Conservation (phyloP, 2,113 vertebrate genomes). For the Eulemur macaco region DNA sequence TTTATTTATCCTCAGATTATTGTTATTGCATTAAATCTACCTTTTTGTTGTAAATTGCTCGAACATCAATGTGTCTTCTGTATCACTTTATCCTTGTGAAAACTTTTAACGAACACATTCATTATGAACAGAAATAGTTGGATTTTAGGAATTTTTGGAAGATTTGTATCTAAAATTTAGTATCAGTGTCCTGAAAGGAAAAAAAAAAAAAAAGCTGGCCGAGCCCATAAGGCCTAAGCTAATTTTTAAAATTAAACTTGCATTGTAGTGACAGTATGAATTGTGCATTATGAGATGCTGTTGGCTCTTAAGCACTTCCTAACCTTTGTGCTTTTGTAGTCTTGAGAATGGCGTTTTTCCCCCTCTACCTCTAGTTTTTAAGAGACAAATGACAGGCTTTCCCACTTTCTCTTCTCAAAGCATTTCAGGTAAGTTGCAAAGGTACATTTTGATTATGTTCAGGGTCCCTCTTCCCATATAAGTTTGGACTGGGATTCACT, state of each 20-base stretch:
- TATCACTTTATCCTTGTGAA: conserved; percentile 68
- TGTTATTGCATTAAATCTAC: conserved; percentile 87
- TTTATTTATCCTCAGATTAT: conserved; percentile 89
- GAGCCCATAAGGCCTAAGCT: neutral
- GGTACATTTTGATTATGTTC: neutral
- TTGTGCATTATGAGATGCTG: neutral
- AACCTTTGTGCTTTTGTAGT: neutral
- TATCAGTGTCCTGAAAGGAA: neutral
- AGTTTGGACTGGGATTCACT: neutral
- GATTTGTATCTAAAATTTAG: conserved; percentile 56
- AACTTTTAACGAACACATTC: conserved; percentile 57
- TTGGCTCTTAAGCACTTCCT: neutral
- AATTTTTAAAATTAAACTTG: neutral
- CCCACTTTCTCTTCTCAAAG: neutral
- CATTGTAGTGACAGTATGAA: neutral
- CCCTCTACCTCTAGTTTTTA: neutral
- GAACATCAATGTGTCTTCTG: conserved; percentile 83
- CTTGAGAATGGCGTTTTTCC: neutral
- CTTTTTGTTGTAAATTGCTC: conserved; percentile 87
- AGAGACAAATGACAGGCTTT: neutral
- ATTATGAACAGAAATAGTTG: conserved; percentile 70
- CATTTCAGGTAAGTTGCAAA: neutral
- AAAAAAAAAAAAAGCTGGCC: neutral
- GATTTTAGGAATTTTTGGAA: conserved; percentile 58
- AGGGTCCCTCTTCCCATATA: neutral